phyloP scores from a whole-genome alignment of 2,888 invertebrate species.

The Alviniconcha strummeri region DNA sequence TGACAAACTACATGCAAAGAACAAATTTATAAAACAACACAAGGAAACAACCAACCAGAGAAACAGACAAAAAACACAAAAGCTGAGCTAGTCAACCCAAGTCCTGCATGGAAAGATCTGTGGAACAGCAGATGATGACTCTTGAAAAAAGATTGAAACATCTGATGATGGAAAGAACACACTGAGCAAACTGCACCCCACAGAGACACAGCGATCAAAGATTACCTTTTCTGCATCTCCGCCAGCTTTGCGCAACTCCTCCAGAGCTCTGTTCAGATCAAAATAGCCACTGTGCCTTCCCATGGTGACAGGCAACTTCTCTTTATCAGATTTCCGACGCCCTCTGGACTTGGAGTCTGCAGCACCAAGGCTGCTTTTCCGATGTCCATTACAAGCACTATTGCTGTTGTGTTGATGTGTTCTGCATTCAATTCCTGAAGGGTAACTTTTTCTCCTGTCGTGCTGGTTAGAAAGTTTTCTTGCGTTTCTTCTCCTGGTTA shows the following conservation, averaged over 20 bases:
- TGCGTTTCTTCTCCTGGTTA: too few species aligned
- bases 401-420: background rate
- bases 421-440: background rate
- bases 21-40: too few species aligned
- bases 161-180: too few species aligned
- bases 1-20: too few species aligned
- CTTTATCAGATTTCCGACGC: background rate
- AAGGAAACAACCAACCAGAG: too few species aligned
- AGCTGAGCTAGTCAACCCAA: too few species aligned
- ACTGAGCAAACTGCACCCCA: background rate
- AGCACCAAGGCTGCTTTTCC: background rate
- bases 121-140: too few species aligned
- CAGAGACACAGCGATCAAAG: background rate
- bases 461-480: too few species aligned
- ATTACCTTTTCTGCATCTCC: constrained; percentile 9
- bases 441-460: background rate
- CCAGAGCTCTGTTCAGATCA: constrained; percentile 14
- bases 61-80: too few species aligned
- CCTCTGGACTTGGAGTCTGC: background rate
- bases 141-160: too few species aligned
- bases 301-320: background rate
- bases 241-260: background rate
- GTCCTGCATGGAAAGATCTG: too few species aligned
- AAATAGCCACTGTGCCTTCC: constrained; percentile 15
- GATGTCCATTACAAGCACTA: too few species aligned